Evolutionary conservation across 2,888 invertebrate species (phyloP).

Genomic region (Baronia brevicornis): DNA sequence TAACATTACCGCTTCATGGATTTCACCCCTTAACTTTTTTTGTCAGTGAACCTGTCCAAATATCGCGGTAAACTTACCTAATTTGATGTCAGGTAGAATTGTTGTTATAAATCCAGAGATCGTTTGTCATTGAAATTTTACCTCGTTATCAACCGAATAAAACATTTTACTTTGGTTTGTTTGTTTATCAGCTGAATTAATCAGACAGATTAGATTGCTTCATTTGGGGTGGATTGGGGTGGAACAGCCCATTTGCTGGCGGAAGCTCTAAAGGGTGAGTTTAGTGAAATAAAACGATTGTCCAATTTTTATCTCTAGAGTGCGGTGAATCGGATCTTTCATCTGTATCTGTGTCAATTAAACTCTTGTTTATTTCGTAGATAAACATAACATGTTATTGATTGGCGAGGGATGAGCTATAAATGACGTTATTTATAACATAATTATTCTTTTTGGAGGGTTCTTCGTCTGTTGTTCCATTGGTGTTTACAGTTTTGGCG

Average conservation of each 20-base stretch:
- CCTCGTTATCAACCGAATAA: conserved; percentile 9
- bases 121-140: conserved; percentile 21
- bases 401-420: too few relatives aligned
- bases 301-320: conserved; percentile 24
- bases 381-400: too few relatives aligned
- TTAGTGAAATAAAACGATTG: conserved; percentile 23
- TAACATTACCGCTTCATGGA: too few relatives aligned
- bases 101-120: too few relatives aligned
- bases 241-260: conserved; percentile 24
- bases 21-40: too few relatives aligned
- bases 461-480: too few relatives aligned
- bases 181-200: conserved; percentile 38
- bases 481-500: too few relatives aligned
- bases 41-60: too few relatives aligned
- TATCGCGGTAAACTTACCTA: too few relatives aligned
- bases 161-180: conserved; percentile 16
- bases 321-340: conserved; percentile 13
- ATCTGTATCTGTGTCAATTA: conserved; percentile 12
- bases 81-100: too few relatives aligned
- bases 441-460: too few relatives aligned
- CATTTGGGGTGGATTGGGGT: conserved; percentile 24
- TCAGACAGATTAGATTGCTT: conserved; percentile 36
- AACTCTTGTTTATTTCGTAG: conserved; percentile 7
- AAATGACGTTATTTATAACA: too few relatives aligned
- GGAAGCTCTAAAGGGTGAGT: conserved; percentile 30